Evolutionary conservation across 2,888 invertebrate genomes (phyloP), one percentile per base, ranked within the genome.

Genomic region (Ectobius pallidus): DNA sequence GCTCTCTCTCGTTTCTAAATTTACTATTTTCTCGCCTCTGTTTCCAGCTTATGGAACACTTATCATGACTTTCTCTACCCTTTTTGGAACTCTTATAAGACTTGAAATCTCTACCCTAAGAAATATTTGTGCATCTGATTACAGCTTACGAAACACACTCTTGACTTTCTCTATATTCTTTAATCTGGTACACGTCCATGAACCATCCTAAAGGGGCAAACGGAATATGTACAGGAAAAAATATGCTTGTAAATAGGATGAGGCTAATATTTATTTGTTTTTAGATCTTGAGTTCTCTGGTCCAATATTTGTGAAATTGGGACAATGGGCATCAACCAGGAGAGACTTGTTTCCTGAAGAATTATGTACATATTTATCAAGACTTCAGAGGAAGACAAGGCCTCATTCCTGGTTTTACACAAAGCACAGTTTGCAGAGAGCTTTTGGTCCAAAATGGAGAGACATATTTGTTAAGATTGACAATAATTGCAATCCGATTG

Each of bases 321-420:
- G 85, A 1, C 86, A 86, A 76, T 86, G 86, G 86, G 82, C 83
- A 30, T 82, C 84, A 27, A 86, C 85, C 4, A 77, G 86, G 16
- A 78, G 83, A 55, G 86, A 86, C 77, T 74, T 86, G 39, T 85
- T 86, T 75, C 80, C 84, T 2, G 79, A 80, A 62, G 81, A 84
- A 34, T 78, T 86, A 74, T 86, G 86, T 77, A 78, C 80, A 27
- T 76, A 77, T 3, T 80, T 85, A 11, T 78, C 82, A 7, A 78
- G 75, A 9, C 78, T 85, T 2, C 85, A 85, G 71, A 79, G 80
- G 9, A 74, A 78, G 30, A 80, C 80, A 11, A 76, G 77, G 2
- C 77, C 80, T 2, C 84, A 85, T 76, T 80, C 82, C 1, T 85
- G 84, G 84, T 73, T 72, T 7, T 80, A 81, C 74, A 85, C 85